A percentile compares a stretch with the other conserved stretches of the same genome.
Conservation (phyloP, 2,113 vertebrate species). For the Stigmatopora nigra region DNA sequence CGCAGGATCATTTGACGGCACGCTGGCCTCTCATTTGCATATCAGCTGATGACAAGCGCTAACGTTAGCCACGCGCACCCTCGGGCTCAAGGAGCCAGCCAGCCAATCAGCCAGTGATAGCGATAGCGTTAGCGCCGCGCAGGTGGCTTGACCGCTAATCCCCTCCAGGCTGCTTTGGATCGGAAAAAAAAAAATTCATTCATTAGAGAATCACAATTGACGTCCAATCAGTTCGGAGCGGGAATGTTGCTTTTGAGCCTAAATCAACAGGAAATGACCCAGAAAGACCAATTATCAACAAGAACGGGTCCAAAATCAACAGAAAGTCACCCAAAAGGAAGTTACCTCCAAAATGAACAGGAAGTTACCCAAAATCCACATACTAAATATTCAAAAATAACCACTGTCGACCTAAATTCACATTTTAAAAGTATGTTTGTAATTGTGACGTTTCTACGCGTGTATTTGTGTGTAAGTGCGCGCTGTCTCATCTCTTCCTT, state of each 20-base stretch:
- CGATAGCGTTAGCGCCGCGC: background rate
- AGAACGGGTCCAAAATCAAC: no score
- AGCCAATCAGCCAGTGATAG: background rate
- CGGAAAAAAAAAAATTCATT: no score
- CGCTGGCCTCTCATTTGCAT: conserved; percentile 4
- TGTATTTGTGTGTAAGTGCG: background rate
- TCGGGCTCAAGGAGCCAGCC: background rate
- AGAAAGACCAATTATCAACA: no score
- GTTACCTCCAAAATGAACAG: no score
- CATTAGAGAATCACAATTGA: no score
- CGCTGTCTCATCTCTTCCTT: background rate
- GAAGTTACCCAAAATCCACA: no score
- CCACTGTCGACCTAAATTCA: background rate
- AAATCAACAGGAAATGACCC: no score
- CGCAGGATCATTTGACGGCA: conserved; percentile 8
- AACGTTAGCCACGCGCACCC: background rate
- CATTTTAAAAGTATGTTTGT: background rate
- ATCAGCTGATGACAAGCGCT: background rate
- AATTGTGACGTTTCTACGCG: no score
- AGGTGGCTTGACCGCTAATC: background rate
- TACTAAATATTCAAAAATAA: no score
- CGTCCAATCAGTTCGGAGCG: no score
- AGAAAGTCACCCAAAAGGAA: no score
- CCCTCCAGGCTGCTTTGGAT: background rate
- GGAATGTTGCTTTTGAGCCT: no score